Evolutionary conservation across 2,888 invertebrate species (phyloP).

Genomic region (Eucera pruinosa): DNA sequence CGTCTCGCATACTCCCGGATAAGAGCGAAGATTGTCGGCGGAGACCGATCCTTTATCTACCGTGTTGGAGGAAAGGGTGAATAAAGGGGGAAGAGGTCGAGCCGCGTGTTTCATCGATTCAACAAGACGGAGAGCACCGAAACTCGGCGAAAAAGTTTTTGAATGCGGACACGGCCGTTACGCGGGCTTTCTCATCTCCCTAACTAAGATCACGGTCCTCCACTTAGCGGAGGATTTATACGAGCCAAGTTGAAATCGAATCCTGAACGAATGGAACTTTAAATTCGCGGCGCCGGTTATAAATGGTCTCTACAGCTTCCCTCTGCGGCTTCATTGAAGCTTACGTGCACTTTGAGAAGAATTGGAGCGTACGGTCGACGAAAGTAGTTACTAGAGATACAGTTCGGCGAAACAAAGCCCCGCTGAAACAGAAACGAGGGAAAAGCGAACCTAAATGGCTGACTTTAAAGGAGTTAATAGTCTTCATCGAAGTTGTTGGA

Average conservation of each 20-base stretch:
- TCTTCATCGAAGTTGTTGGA: constrained; percentile 52
- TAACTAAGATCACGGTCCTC: constrained; percentile 65
- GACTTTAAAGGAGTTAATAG: constrained; percentile 43
- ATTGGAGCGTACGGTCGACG: constrained; percentile 56
- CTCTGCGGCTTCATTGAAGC: constrained; percentile 12
- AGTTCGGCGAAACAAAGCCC: constrained; percentile 49
- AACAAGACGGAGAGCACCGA: constrained; percentile 41
- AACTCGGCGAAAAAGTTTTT: constrained; percentile 24
- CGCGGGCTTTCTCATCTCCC: constrained; percentile 56
- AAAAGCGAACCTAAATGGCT: constrained; percentile 19
- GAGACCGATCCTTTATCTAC: constrained; percentile 58
- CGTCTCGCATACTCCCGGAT: constrained; percentile 50
- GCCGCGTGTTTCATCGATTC: constrained; percentile 60
- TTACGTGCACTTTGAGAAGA: constrained; percentile 29
- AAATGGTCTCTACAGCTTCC: constrained; percentile 48
- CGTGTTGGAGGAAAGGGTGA: neutral
- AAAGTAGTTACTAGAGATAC: constrained; percentile 49
- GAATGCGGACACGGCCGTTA: constrained; percentile 39
- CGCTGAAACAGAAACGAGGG: no score
- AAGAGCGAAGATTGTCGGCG: constrained; percentile 47
- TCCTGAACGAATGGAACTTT: constrained; percentile 66
- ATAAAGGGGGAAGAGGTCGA: neutral
- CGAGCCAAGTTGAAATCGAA: constrained; percentile 71
- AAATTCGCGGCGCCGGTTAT: constrained; percentile 62
- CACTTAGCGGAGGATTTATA: constrained; percentile 69